A percentile compares a stretch with the other conserved stretches of the same genome.
Evolutionary conservation across 2,113 vertebrate genomes (phyloP).

Genomic region (Melanerpes formicivorus): DNA sequence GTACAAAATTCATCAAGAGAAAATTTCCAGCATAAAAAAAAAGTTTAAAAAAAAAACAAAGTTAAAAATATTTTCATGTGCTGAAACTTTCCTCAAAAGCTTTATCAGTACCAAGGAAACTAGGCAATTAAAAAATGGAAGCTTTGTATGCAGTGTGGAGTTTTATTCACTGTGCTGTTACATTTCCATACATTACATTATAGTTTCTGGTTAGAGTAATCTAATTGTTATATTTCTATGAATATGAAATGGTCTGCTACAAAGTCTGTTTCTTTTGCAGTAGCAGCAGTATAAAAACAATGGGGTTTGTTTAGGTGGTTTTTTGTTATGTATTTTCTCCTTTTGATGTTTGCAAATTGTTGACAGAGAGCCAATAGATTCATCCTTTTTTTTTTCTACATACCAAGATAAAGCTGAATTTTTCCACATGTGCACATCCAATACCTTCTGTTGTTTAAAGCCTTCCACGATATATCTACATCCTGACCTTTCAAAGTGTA

Average conservation of each 20-base stretch:
- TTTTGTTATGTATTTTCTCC: neutral
- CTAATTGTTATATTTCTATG: neutral
- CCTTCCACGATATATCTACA: neutral
- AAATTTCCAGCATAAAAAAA: neutral
- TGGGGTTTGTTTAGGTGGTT: neutral
- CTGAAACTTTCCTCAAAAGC: neutral
- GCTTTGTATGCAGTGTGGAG: neutral
- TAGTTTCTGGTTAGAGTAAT: neutral
- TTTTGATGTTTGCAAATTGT: neutral
- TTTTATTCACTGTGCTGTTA: neutral
- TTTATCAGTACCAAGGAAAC: neutral
- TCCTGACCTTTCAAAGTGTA: conserved; percentile 44
- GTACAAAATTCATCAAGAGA: neutral
- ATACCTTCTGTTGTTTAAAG: conserved; percentile 6
- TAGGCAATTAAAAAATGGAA: neutral
- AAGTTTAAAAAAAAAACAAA: neutral
- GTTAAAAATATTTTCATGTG: neutral
- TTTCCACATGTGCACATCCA: neutral
- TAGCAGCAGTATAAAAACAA: neutral
- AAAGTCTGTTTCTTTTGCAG: neutral
- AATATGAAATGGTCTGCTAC: neutral
- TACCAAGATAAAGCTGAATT: neutral
- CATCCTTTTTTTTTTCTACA: neutral
- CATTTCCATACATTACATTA: conserved; percentile 8
- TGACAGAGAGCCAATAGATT: neutral